Evolutionary conservation across 2,113 vertebrate species (phyloP), one percentile per base, ranked within the genome.

Genomic region (Myiozetetes cayanensis): DNA sequence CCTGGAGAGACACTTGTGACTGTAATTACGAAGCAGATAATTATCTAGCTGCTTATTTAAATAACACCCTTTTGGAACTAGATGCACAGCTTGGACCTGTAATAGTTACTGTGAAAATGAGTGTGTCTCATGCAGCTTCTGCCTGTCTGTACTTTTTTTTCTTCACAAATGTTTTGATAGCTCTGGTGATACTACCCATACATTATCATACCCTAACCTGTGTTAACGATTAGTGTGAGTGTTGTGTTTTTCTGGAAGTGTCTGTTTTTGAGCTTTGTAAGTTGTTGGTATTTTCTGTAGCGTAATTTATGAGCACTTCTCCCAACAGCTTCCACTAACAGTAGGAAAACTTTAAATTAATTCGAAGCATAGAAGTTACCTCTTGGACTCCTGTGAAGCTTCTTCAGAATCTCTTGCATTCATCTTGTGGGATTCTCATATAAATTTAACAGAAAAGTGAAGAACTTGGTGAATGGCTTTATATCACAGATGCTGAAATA

Each of bases 31-130:
- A 76, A 90, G 67, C 70, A 83, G 88, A 68, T 96, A 96, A 97
- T 96, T 97, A 93, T 85, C 80, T 67, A 77, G 46, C 80, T 95
- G 79, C 79, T 96, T 95, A 76, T 85, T 97, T 93, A 96, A 97
- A 93, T 94, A 94, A 92, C 73, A 88, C 58, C 78, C 87, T 95
- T 96, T 91, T 89, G 78, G 81, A 96, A 41, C 70, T 86, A 93
- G 62, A 77, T 89, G 67, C 75, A 39, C 75, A 76, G 50, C 82
- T 89, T 8, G 56, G 93, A 87, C 91, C 56, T 96, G 12, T 63
- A 96, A 85, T 85, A 92, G 63, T 74, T 97, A 80, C 81, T 94
- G 86, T 90, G 85, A 78, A 92, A 95, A 82, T 71, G 58, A 94
- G 39, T 41, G 46, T 66, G 47, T 90, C 68, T 86, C 79, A 53